phyloP scores from a whole-genome alignment of 1,140 invertebrate species.

The Drosophila repleta region DNA sequence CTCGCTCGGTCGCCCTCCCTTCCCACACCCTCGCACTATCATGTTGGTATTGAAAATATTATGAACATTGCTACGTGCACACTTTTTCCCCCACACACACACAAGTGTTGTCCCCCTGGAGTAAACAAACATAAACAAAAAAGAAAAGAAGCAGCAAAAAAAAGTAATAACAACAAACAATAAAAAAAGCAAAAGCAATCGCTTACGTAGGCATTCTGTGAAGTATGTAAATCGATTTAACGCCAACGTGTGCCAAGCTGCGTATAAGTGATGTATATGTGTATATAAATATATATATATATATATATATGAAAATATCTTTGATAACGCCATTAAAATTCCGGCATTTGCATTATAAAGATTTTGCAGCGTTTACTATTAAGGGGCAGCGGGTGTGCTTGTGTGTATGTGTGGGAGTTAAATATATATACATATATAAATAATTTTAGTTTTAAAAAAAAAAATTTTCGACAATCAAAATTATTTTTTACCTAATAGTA shows the following conservation, averaged over 20 bases:
- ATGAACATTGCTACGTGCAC: constrained; percentile 47
- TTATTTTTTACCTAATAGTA: no score
- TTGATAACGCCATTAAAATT: constrained; percentile 63
- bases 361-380: constrained; percentile 3
- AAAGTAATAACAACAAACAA: constrained; percentile 39
- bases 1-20: not conserved
- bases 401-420: no score
- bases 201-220: constrained; percentile 73
- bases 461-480: no score
- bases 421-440: no score
- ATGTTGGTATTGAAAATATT: constrained; percentile 44
- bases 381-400: not conserved
- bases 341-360: constrained; percentile 60
- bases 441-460: no score
- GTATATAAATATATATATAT: no score
- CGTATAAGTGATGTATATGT: constrained; percentile 56
- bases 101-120: constrained; percentile 22
- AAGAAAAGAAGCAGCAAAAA: not conserved
- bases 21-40: not conserved
- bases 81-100: constrained; percentile 21
- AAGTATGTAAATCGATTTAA: constrained; percentile 77
- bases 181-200: constrained; percentile 37
- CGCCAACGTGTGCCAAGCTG: constrained; percentile 44
- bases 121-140: constrained; percentile 31
- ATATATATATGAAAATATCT: constrained; percentile 33